Evolutionary conservation across 2,113 vertebrate genomes (phyloP), one percentile per base, ranked within the genome.

Genomic region (Ciconia maguari): DNA sequence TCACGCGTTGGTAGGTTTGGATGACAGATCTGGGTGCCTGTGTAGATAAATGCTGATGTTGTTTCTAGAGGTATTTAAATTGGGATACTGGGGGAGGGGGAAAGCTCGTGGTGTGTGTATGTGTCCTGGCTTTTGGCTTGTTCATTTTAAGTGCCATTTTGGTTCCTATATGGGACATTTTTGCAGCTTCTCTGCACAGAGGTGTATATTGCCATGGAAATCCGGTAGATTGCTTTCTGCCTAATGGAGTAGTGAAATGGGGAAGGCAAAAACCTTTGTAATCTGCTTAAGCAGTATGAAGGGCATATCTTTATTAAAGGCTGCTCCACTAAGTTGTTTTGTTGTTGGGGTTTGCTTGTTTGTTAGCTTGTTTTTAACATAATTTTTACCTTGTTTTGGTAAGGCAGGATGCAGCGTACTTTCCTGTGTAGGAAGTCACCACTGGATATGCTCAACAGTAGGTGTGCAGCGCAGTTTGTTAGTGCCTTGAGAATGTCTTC

Each of bases 111-210:
- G 20, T 13, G 29, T 13, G 65, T 6, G 9, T 38, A 0, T 7
- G 13, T 9, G 21, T 5, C 27, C 80, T 5, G 76, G 34, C 20
- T 48, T 41, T 21, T 3, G 36, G 29, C 5, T 21, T 9, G 6
- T 26, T 52, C 9, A 0, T 3, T 10, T 24, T 3, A 7, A 7
- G 19, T 16, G 46, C 42, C 11, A 0, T 64, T 71, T 52, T 38
- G 49, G 52, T 49, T 71, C 41, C n/a, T 4, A 9, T 22, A 0
- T 2, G 62, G 62, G 54, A 1, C 13, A 0, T 6, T 17, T 10
- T 49, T 9, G 10, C 7, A 27, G 74, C 6, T 16, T 21, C 25
- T 6, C 17, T 3, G 25, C 26, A 1, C 16, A 1, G 65, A 10
- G 69, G 13, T 32, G 55, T 16, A 0, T 6, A 0, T 13, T 17